phyloP scores from a whole-genome alignment of 2,797 vertebrate genomes.

The Schizothorax lantsangensis region DNA sequence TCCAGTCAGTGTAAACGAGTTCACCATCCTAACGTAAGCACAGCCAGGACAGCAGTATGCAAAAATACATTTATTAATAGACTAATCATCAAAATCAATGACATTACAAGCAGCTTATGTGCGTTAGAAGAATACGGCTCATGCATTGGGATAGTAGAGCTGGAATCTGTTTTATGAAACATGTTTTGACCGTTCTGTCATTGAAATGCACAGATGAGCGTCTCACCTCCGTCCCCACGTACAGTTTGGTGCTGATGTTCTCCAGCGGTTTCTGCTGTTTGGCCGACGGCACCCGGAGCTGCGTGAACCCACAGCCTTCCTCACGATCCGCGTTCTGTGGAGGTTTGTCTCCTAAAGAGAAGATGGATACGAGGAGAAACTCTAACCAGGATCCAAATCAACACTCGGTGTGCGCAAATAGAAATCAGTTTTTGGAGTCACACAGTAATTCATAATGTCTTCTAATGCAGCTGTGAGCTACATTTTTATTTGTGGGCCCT shows the following conservation, averaged over 20 bases:
- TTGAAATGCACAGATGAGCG: neutral
- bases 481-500: no score
- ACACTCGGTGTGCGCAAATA: no score
- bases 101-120: neutral
- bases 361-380: neutral
- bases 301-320: conserved; percentile 68
- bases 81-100: neutral
- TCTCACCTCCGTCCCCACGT: conserved; percentile 88
- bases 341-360: conserved; percentile 68
- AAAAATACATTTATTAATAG: neutral
- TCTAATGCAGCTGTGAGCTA: neutral
- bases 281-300: conserved; percentile 70
- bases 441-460: neutral
- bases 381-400: neutral
- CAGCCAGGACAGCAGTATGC: neutral
- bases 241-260: conserved; percentile 83
- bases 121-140: neutral
- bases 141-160: neutral
- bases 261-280: conserved; percentile 73
- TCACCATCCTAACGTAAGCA: conserved; percentile 84
- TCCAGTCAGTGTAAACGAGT: conserved; percentile 89
- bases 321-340: conserved; percentile 5
- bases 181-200: neutral
- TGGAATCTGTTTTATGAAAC: neutral
- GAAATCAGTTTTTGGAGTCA: neutral